These are phyloP conservation scores for Sibirionetta formosa DNA, from an alignment of 2,797 vertebrate species.

Conservation along the genomic window DNA sequence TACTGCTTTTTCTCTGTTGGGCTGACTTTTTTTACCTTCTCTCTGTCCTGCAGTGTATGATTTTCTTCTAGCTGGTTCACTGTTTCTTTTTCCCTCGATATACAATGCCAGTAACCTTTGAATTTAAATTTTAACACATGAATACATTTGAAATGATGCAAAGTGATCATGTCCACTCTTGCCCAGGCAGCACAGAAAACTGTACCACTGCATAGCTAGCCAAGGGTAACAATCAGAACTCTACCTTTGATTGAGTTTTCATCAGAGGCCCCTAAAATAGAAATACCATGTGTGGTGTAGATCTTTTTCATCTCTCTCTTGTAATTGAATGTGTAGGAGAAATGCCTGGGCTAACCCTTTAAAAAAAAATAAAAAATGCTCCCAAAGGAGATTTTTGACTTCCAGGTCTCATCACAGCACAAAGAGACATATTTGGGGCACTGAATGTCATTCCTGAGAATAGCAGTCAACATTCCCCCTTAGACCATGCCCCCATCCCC, in stretches of 20 bases:
- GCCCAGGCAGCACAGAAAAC: neutral
- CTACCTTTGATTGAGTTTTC: neutral
- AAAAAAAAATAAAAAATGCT: neutral
- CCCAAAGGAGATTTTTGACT: neutral
- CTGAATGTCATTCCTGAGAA: neutral
- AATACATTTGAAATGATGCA: neutral
- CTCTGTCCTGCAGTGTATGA: neutral
- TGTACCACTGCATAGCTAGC: neutral
- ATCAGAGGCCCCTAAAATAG: neutral
- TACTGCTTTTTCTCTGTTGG: neutral
- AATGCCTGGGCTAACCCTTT: neutral
- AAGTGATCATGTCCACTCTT: neutral
- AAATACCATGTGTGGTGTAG: neutral
- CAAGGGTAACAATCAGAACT: neutral
- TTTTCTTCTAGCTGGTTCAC: neutral
- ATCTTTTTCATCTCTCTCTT: neutral
- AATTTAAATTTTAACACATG: neutral
- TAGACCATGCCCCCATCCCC: neutral
- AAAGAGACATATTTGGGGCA: neutral
- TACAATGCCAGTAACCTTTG: neutral
- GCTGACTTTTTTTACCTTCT: neutral
- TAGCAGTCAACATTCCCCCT: accelerated
- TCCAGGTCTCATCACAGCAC: neutral
- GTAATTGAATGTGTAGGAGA: neutral
- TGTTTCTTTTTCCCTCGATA: neutral